phyloP scores from a whole-genome alignment of 2,113 vertebrate species.

The Burhinus oedicnemus region DNA sequence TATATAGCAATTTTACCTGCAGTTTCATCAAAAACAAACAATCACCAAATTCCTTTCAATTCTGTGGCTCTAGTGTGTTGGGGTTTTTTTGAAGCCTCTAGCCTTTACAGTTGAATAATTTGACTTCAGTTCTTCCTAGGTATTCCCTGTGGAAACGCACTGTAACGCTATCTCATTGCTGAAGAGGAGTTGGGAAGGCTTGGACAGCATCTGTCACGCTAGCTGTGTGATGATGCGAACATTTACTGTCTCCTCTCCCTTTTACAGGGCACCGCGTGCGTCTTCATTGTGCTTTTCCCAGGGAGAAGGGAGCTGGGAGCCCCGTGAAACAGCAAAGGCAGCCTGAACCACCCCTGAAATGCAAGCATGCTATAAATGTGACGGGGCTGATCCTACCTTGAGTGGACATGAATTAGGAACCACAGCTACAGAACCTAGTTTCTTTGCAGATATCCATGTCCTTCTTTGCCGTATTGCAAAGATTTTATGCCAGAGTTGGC shows the following conservation, averaged over 20 bases:
- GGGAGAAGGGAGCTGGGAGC: not conserved
- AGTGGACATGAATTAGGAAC: not conserved
- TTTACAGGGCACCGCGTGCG: fast-evolving
- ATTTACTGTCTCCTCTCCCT: not conserved
- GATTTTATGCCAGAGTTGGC: not conserved
- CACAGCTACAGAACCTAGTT: not conserved
- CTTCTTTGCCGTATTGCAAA: not conserved
- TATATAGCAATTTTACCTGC: not conserved
- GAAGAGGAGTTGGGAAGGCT: not conserved
- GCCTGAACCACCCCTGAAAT: not conserved
- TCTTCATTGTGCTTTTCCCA: fast-evolving
- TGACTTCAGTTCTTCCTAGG: not conserved
- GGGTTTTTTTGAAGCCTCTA: not conserved
- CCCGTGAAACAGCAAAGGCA: not conserved
- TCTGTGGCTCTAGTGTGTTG: not conserved
- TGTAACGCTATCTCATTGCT: not conserved
- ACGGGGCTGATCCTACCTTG: not conserved
- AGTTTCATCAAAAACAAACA: not conserved
- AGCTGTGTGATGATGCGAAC: not conserved
- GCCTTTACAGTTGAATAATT: not conserved
- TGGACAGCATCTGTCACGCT: not conserved
- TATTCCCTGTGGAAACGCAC: not conserved
- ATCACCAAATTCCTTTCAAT: not conserved
- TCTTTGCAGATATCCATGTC: not conserved
- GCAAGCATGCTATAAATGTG: fast-evolving